A percentile compares a stretch with the other conserved stretches of the same genome.
Conservation (phyloP, 2,113 vertebrate genomes). For the Phaethon lepturus region DNA sequence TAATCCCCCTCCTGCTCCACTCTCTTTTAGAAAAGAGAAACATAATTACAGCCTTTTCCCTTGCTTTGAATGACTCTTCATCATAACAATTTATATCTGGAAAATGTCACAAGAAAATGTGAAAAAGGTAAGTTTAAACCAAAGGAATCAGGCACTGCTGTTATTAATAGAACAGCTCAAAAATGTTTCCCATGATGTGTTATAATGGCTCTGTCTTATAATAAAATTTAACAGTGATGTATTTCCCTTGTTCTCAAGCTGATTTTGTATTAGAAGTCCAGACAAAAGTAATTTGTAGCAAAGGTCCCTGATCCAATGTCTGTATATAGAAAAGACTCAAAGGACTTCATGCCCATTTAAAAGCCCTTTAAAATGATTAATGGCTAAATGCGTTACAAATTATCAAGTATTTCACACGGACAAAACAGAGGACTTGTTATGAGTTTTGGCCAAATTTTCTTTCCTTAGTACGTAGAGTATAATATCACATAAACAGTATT, state of each 20-base stretch:
- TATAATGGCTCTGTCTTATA: constrained; percentile 76
- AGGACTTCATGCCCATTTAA: constrained; percentile 73
- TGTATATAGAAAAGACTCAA: constrained; percentile 61
- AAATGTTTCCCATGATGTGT: constrained; percentile 75
- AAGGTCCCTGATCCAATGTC: constrained; percentile 68
- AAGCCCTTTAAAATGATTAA: constrained; percentile 71
- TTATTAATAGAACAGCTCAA: constrained; percentile 79
- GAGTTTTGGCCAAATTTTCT: constrained; percentile 29
- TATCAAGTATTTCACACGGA: constrained; percentile 65
- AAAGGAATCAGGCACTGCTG: constrained; percentile 75
- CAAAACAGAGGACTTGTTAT: constrained; percentile 35
- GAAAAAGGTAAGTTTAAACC: constrained; percentile 80
- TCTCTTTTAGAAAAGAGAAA: constrained; percentile 46
- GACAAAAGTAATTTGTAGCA: constrained; percentile 78
- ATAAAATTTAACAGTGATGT: constrained; percentile 72
- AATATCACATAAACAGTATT: neutral
- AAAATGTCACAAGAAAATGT: constrained; percentile 82
- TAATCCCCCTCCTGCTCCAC: constrained; percentile 56
- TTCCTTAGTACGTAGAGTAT: constrained; percentile 1
- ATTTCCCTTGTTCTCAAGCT: constrained; percentile 73
- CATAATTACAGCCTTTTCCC: constrained; percentile 73
- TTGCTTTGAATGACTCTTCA: constrained; percentile 79
- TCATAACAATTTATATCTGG: constrained; percentile 87
- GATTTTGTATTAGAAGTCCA: constrained; percentile 78
- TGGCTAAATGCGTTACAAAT: constrained; percentile 71